phyloP scores from a whole-genome alignment of 2,797 vertebrate genomes.

The Chlorospingus flavigularis region DNA sequence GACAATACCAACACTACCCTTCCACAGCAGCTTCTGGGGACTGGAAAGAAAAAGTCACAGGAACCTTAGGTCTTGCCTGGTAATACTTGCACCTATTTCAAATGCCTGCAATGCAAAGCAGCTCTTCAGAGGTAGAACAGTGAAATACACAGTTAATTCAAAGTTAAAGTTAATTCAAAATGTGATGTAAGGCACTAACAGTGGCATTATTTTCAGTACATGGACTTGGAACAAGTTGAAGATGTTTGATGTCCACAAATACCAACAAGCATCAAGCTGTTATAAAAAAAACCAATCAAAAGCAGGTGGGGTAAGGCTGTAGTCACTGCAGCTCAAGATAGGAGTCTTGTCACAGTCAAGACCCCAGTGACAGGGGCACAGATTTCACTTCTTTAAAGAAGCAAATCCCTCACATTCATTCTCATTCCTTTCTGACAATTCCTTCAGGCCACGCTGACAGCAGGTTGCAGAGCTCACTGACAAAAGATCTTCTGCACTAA shows the following conservation, averaged over 20 bases:
- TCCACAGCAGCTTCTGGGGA: not conserved
- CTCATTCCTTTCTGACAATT: not conserved
- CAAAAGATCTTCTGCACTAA: not conserved
- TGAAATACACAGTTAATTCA: not conserved
- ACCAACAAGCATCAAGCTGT: not conserved
- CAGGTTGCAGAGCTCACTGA: not conserved
- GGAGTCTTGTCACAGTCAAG: not conserved
- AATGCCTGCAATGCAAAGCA: not conserved
- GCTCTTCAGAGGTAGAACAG: not conserved
- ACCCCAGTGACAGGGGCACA: fast-evolving
- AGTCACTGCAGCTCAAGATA: not conserved
- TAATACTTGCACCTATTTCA: not conserved
- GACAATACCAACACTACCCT: not conserved
- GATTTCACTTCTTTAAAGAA: not conserved
- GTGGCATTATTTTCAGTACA: not conserved
- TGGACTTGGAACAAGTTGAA: not conserved
- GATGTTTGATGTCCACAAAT: not conserved
- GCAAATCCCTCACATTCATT: not conserved
- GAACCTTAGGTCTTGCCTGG: not conserved
- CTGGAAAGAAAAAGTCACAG: not conserved
- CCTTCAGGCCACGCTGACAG: not conserved
- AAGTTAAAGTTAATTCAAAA: not conserved
- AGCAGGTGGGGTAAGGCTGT: not conserved
- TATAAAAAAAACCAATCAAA: not conserved
- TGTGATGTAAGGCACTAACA: not conserved